Conservation (phyloP, 2,888 invertebrate genomes). For the Cryptosula pallasiana region DNA sequence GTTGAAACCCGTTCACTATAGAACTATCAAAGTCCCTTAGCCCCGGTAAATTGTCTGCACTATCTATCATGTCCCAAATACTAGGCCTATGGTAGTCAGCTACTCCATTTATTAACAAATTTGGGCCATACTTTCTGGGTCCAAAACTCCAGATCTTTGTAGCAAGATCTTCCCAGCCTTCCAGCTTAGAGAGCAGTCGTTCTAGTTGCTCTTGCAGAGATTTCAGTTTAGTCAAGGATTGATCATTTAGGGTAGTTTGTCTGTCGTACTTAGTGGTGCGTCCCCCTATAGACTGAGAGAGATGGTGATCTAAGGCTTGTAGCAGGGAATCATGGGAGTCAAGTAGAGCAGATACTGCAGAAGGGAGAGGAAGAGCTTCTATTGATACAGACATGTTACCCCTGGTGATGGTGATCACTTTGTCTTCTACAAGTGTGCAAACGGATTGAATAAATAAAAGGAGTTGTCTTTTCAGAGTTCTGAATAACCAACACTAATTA, state of each 20-base stretch:
- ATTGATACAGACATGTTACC: constrained; percentile 60
- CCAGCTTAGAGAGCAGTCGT: constrained; percentile 16
- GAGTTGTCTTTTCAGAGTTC: too few relatives aligned
- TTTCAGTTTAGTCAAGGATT: constrained; percentile 28
- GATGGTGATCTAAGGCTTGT: constrained; percentile 60
- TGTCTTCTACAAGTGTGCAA: too few relatives aligned
- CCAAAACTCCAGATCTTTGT: constrained; percentile 82
- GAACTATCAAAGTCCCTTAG: constrained; percentile 59
- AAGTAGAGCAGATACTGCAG: constrained; percentile 64
- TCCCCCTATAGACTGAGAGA: neutral
- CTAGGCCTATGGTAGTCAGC: constrained; percentile 62
- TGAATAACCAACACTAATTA: too few relatives aligned
- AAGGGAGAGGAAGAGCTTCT: constrained; percentile 72
- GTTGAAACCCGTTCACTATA: constrained; percentile 52
- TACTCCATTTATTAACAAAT: constrained; percentile 78
- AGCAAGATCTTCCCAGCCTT: constrained; percentile 27
- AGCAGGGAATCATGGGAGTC: constrained; percentile 69
- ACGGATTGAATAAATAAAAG: too few relatives aligned
- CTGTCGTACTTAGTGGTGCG: constrained; percentile 15
- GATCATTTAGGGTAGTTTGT: constrained; percentile 21
- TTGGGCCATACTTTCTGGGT: constrained; percentile 80
- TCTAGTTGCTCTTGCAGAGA: neutral
- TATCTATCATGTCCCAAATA: constrained; percentile 39
- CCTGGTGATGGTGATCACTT: neutral
- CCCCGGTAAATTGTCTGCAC: constrained; percentile 5